A percentile compares a stretch with the other conserved stretches of the same genome.
Evolutionary conservation across 2,888 invertebrate species (phyloP).

Genomic region (Plusia festucae): DNA sequence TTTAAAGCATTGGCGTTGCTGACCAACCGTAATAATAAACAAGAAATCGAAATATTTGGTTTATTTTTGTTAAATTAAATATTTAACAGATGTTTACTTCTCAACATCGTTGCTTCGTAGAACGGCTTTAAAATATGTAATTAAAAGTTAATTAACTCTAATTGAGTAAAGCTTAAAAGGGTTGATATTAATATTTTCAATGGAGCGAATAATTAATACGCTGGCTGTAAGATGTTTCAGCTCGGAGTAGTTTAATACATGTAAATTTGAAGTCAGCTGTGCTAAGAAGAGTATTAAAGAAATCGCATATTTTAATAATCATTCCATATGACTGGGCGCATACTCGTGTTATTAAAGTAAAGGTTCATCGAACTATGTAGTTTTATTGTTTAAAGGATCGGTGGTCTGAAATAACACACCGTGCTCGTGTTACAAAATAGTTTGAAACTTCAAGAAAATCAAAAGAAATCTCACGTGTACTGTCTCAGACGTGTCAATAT

Average conservation of each 20-base stretch:
- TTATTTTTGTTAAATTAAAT: not conserved
- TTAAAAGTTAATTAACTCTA: constrained; percentile 1
- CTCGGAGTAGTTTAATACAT: not conserved
- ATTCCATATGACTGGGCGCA: not conserved
- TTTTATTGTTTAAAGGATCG: not conserved
- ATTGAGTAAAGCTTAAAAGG: constrained; percentile 1
- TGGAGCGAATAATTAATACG: constrained; percentile 2
- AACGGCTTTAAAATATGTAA: not conserved
- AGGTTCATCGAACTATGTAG: not conserved
- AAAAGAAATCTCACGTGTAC: not conserved
- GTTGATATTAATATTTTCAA: constrained; percentile 4
- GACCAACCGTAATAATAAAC: constrained; percentile 1
- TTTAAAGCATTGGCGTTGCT: constrained; percentile 18
- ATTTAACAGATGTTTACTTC: not conserved
- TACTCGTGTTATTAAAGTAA: too few relatives aligned
- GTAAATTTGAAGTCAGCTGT: too few relatives aligned
- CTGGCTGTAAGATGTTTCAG: not conserved
- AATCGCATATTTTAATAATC: not conserved
- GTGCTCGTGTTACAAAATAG: not conserved
- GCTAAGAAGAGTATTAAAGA: not conserved
- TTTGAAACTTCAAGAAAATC: not conserved
- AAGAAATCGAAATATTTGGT: not conserved
- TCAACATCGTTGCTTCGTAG: not conserved
- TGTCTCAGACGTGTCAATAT: not conserved
- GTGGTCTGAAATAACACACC: not conserved